phyloP scores from a whole-genome alignment of 2,797 vertebrate species.

The Serranus cabrilla region DNA sequence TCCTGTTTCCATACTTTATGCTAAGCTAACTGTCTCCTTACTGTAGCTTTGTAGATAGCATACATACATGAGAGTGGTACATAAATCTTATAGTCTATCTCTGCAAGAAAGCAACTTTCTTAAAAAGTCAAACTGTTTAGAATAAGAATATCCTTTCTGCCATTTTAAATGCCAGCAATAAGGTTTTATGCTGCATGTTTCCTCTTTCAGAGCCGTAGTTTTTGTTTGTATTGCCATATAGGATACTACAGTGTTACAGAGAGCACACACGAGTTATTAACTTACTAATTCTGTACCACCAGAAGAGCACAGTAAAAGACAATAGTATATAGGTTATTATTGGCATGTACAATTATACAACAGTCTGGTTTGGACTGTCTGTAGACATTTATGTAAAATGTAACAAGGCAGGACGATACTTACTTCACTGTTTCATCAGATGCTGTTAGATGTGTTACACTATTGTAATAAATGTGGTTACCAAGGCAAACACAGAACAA shows the following conservation, averaged over 20 bases:
- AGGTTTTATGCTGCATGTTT: not conserved
- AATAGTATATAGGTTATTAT: not conserved
- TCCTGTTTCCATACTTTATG: not conserved
- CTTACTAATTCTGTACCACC: not conserved
- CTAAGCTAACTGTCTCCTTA: not conserved
- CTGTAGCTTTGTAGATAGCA: not conserved
- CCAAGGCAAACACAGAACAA: conserved; percentile 11
- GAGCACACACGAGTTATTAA: not conserved
- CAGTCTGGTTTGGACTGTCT: not conserved
- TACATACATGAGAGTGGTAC: not conserved
- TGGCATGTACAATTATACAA: conserved; percentile 4
- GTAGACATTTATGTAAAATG: not conserved
- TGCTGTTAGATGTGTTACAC: conserved; percentile 6
- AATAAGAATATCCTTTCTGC: not conserved
- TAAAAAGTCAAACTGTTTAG: not conserved
- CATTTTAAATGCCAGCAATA: not conserved
- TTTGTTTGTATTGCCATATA: not conserved
- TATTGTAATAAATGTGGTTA: conserved; percentile 23
- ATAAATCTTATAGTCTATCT: not conserved
- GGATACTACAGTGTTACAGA: not conserved
- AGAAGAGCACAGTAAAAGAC: conserved; percentile 14
- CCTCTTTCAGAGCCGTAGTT: not conserved
- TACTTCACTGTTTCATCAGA: not conserved
- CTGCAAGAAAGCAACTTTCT: not conserved
- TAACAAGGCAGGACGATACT: not conserved